These are phyloP conservation scores for Diceros bicornis DNA, from an alignment of 2,797 vertebrate genomes.

Conservation along the genomic window DNA sequence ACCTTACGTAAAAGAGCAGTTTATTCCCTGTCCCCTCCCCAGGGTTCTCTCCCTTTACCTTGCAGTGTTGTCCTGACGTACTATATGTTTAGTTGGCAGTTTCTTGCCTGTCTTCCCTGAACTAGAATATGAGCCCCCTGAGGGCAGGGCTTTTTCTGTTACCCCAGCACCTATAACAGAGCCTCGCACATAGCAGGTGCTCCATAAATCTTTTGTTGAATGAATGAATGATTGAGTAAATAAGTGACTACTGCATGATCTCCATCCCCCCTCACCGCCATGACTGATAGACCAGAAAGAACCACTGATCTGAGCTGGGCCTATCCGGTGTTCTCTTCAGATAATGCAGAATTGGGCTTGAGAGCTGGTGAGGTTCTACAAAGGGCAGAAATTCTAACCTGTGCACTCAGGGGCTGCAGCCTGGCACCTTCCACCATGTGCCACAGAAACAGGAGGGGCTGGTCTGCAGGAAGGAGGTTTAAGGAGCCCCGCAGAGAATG, in stretches of 20 bases:
- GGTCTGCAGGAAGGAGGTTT: background rate
- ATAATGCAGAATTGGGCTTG: background rate
- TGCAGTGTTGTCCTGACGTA: background rate
- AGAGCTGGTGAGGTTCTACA: background rate
- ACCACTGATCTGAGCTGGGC: background rate
- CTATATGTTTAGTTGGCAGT: no score
- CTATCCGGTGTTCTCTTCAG: background rate
- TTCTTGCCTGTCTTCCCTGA: background rate
- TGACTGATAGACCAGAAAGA: background rate
- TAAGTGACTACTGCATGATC: background rate
- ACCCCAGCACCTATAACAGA: background rate
- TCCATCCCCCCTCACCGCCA: background rate
- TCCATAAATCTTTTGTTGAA: background rate
- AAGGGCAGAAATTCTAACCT: background rate
- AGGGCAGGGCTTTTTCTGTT: background rate
- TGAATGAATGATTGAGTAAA: background rate
- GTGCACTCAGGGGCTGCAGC: background rate
- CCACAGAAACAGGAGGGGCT: background rate
- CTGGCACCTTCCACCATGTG: rapidly evolving
- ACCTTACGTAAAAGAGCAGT: background rate
- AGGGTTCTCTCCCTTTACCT: background rate
- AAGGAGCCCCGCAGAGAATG: background rate
- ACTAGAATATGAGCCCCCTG: background rate
- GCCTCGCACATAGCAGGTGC: background rate
- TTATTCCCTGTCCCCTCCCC: background rate